Evolutionary conservation across 2,113 vertebrate genomes (phyloP).

Genomic region (Grammatotria lemairii): DNA sequence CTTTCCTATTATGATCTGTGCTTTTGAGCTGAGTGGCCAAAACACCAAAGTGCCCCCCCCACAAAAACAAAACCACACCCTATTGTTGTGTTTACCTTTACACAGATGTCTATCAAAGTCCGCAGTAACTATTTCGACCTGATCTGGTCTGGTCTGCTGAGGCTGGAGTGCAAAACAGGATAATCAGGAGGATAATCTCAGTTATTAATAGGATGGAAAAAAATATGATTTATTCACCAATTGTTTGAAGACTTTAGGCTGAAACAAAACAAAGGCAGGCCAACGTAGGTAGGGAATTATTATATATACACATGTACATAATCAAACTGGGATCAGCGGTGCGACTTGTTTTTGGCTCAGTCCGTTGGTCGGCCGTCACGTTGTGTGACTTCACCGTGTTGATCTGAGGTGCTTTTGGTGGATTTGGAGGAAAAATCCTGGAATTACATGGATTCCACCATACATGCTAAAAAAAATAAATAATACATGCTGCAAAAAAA

Average conservation of each 20-base stretch:
- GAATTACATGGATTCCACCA: background rate
- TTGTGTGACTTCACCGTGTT: background rate
- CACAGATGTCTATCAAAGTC: background rate
- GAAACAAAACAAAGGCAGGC: background rate
- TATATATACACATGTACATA: background rate
- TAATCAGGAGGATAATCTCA: slow-evolving; percentile 18
- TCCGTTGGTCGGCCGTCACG: background rate
- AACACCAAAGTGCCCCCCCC: background rate
- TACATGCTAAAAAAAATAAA: background rate
- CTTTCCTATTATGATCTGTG: background rate
- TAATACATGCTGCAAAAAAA: background rate
- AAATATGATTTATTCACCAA: background rate
- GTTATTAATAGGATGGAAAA: background rate
- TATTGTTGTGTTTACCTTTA: background rate
- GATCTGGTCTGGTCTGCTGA: background rate
- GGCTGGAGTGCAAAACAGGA: slow-evolving; percentile 4
- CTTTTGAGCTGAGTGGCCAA: background rate
- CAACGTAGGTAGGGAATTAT: background rate
- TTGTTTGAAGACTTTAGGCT: background rate
- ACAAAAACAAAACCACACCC: rapidly evolving
- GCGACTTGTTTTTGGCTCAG: background rate
- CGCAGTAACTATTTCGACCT: background rate
- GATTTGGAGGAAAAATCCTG: background rate
- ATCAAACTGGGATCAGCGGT: background rate
- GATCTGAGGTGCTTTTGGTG: background rate